phyloP scores from a whole-genome alignment of 2,888 invertebrate species.

The Drosophila borealis region DNA sequence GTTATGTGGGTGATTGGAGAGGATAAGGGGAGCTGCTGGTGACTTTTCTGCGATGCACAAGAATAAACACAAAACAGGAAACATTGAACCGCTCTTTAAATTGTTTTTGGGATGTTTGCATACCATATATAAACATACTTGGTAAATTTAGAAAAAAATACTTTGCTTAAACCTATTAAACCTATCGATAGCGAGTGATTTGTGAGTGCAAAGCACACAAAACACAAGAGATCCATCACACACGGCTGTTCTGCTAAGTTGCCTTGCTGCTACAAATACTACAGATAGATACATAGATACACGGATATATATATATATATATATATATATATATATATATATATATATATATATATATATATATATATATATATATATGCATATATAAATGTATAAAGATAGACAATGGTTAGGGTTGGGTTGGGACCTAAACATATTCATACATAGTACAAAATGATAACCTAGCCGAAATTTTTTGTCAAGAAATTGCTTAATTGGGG shows the following conservation, averaged over 20 bases:
- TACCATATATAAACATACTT: slow-evolving; percentile 48
- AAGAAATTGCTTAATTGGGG: slow-evolving; percentile 20
- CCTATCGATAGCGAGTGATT: slow-evolving; percentile 48
- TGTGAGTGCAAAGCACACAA: slow-evolving; percentile 40
- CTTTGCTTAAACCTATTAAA: slow-evolving; percentile 61
- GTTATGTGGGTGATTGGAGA: background rate
- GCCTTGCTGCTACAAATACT: slow-evolving; percentile 53
- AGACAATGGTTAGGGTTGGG: no score
- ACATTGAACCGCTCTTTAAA: slow-evolving; percentile 76
- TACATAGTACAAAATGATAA: slow-evolving; percentile 37
- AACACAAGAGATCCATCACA: slow-evolving; percentile 76
- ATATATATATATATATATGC: slow-evolving; percentile 8
- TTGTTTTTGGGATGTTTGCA: slow-evolving; percentile 71
- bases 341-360: slow-evolving; percentile 11
- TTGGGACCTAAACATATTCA: slow-evolving; percentile 26
- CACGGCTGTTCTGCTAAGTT: slow-evolving; percentile 72
- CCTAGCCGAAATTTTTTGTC: slow-evolving; percentile 26
- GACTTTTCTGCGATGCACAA: slow-evolving; percentile 63
- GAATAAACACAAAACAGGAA: slow-evolving; percentile 75
- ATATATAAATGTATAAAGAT: slow-evolving; percentile 7
- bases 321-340: no score
- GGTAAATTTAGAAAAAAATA: slow-evolving; percentile 55
- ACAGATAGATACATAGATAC: slow-evolving; percentile 41
- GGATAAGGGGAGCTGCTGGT: slow-evolving; percentile 11
- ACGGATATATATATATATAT: slow-evolving; percentile 13